Conservation (phyloP, 2,113 vertebrate species). For the Hyaena hyaena region DNA sequence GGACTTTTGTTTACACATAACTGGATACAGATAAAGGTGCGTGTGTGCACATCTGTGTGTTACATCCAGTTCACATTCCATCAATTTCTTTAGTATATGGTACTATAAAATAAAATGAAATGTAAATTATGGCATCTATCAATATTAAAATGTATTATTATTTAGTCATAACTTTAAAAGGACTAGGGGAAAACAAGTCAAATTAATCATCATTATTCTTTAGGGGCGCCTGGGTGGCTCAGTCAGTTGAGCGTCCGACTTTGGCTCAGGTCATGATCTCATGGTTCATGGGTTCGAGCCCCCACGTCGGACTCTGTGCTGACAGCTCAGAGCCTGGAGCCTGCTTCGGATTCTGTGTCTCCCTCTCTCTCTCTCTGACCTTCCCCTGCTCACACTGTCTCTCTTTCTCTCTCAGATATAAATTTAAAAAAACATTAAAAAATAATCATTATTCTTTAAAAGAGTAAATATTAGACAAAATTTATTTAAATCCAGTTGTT, state of each 20-base stretch:
- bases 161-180: constrained; percentile 18
- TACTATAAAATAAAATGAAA: constrained; percentile 23
- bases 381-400: no score
- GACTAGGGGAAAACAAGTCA: not conserved
- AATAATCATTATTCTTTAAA: not conserved
- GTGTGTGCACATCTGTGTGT: not conserved
- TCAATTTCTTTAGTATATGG: not conserved
- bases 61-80: not conserved
- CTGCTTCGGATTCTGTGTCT: no score
- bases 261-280: no score
- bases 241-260: no score
- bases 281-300: no score
- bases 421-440: no score
- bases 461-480: constrained; percentile 28
- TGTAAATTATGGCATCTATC: not conserved
- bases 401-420: no score
- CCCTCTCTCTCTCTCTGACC: no score
- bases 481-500: constrained; percentile 25
- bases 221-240: no score
- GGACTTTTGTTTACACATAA: not conserved
- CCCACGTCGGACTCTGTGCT: no score
- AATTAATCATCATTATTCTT: constrained; percentile 37
- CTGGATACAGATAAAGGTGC: not conserved
- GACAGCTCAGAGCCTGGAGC: no score
- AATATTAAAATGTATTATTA: constrained; percentile 23